These are phyloP conservation scores for Fregata magnificens DNA, from an alignment of 2,113 vertebrate genomes.

Conservation along the genomic window DNA sequence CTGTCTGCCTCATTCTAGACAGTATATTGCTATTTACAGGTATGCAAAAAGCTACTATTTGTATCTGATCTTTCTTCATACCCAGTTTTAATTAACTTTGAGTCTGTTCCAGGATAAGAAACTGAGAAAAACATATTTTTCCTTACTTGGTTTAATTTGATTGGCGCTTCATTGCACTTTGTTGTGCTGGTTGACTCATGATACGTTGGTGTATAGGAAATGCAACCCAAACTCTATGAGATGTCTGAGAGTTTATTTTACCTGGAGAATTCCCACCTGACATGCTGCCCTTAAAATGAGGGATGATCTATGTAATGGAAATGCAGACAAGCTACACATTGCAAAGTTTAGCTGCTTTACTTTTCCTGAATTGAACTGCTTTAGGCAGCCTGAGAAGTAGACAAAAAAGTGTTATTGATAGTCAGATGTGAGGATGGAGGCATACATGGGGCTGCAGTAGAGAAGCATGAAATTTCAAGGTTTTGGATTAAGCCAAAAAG, in stretches of 20 bases:
- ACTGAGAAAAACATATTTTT: background rate
- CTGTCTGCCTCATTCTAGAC: background rate
- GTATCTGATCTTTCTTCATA: background rate
- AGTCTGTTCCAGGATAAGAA: background rate
- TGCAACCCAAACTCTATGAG: background rate
- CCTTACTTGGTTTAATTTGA: background rate
- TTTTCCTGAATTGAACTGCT: background rate
- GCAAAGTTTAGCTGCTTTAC: background rate
- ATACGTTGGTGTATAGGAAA: background rate
- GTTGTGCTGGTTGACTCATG: background rate
- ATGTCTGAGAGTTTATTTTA: background rate
- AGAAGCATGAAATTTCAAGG: background rate
- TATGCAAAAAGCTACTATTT: background rate
- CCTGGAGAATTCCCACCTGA: background rate
- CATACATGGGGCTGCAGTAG: background rate
- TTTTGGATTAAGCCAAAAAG: background rate
- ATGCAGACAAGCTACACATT: accelerated
- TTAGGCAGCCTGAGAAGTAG: background rate
- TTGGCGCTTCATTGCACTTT: background rate
- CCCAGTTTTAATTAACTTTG: background rate
- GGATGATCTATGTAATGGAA: background rate
- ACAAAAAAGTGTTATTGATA: background rate
- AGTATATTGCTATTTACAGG: background rate
- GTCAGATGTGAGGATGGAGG: background rate
- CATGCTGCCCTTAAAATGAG: background rate